A percentile compares a stretch with the other conserved stretches of the same genome.
phyloP scores from a whole-genome alignment of 2,888 invertebrate species.

The Nematopogon swammerdamellus region DNA sequence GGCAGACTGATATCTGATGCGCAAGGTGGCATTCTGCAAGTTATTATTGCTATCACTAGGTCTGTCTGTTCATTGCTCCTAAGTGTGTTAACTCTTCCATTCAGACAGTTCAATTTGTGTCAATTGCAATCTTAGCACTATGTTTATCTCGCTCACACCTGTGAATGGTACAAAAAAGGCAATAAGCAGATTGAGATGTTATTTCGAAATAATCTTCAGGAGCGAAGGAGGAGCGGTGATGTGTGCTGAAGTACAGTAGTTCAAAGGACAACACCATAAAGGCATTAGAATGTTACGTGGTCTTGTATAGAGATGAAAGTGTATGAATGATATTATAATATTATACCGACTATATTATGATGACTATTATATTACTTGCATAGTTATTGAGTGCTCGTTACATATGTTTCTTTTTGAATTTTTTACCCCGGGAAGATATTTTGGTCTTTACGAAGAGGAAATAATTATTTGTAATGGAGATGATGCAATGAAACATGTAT shows the following conservation, averaged over 20 bases:
- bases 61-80: too few species aligned
- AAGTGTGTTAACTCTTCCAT: too few species aligned
- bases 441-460: not conserved
- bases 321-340: not conserved
- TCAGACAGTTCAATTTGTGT: too few species aligned
- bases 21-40: too few species aligned
- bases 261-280: too few species aligned
- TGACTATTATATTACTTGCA: not conserved
- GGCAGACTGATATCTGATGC: too few species aligned
- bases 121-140: not conserved
- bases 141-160: not conserved
- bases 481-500: not conserved
- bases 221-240: not conserved
- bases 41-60: too few species aligned
- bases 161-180: not conserved
- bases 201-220: not conserved
- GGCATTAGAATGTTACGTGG: too few species aligned
- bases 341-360: not conserved
- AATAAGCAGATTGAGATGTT: not conserved
- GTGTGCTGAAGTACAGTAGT: too few species aligned
- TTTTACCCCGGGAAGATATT: not conserved
- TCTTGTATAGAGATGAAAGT: not conserved
- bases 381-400: not conserved
- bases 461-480: not conserved
- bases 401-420: not conserved